Evolutionary conservation across 2,888 invertebrate species (phyloP).

Genomic region (Cheilosia impressa): DNA sequence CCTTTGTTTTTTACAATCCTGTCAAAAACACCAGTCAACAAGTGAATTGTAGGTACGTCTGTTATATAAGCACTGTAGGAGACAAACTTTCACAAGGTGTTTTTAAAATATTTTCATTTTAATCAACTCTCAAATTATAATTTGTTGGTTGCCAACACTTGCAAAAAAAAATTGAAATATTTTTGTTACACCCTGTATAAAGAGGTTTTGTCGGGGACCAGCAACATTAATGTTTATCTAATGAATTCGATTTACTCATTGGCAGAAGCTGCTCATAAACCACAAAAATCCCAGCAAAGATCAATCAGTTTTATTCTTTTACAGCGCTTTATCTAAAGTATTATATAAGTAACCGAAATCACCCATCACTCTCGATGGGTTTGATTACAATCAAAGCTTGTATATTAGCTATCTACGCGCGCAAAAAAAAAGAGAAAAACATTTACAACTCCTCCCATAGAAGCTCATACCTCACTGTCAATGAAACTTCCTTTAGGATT

Average conservation of each 20-base stretch:
- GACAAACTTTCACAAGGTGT: no score
- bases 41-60: no score
- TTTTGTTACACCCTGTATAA: no score
- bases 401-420: slow-evolving; percentile 56
- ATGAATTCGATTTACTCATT: not conserved
- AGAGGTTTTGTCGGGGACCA: no score
- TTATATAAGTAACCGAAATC: slow-evolving; percentile 56
- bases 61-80: no score
- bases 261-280: not conserved
- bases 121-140: no score
- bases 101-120: no score
- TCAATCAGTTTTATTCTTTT: not conserved
- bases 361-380: slow-evolving; percentile 32
- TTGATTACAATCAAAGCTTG: slow-evolving; percentile 62
- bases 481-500: slow-evolving; percentile 65
- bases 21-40: no score
- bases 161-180: no score
- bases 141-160: no score
- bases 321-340: slow-evolving; percentile 16
- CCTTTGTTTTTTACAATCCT: no score
- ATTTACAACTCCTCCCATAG: slow-evolving; percentile 54
- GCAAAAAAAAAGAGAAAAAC: slow-evolving; percentile 30
- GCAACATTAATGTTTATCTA: no score
- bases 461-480: slow-evolving; percentile 36
- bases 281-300: not conserved